A percentile compares a stretch with the other conserved stretches of the same genome.
Evolutionary conservation across 2,888 invertebrate genomes (phyloP).

Genomic region (Agrenia bidenticulata): DNA sequence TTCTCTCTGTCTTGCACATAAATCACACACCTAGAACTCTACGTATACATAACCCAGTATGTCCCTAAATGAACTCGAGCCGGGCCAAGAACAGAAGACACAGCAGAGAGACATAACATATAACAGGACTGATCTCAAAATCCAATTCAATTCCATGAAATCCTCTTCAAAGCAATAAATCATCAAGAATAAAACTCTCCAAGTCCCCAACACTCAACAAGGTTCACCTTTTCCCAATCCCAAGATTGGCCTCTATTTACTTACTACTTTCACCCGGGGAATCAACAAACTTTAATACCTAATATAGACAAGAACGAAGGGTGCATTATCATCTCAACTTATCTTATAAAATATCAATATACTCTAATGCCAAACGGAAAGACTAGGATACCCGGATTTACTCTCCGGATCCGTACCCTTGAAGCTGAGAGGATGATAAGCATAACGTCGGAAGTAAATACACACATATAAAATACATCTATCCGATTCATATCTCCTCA

Average conservation of each 20-base stretch:
- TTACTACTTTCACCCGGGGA: slow-evolving; percentile 12
- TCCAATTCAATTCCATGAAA: slow-evolving; percentile 17
- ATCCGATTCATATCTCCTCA: too few species aligned
- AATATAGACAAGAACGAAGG: too few species aligned
- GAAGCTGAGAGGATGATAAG: too few species aligned
- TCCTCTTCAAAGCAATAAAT: slow-evolving; percentile 17
- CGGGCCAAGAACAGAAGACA: neutral
- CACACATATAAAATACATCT: too few species aligned
- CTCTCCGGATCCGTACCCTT: too few species aligned
- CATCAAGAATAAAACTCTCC: slow-evolving; percentile 2
- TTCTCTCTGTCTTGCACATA: neutral
- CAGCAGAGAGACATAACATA: neutral
- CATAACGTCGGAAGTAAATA: too few species aligned
- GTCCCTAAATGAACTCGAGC: too few species aligned
- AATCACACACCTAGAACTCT: slow-evolving; percentile 1
- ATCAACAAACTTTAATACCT: neutral
- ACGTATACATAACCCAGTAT: neutral
- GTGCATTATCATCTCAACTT: too few species aligned
- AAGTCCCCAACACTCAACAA: slow-evolving; percentile 1
- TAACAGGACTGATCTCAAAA: slow-evolving; percentile 6
- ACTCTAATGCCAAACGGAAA: too few species aligned
- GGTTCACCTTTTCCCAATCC: slow-evolving; percentile 11
- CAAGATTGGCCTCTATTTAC: slow-evolving; percentile 4
- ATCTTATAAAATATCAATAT: too few species aligned
- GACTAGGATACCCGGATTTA: too few species aligned